Evolutionary conservation across 1,140 invertebrate genomes (phyloP), one percentile per base, ranked within the genome.

Genomic region (Agraylea sexmaculata): DNA sequence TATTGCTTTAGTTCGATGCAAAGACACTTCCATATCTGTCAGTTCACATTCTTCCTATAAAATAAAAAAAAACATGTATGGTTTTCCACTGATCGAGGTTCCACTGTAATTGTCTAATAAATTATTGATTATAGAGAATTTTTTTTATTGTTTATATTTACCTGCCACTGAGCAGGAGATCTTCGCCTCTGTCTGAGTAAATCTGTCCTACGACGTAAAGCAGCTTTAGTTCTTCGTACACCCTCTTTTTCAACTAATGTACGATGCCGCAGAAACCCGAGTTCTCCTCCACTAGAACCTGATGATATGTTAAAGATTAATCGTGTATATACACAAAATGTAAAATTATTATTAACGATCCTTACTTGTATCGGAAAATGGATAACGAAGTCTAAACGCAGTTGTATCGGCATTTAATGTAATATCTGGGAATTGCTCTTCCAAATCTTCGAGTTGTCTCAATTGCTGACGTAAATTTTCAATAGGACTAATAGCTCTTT

Each of bases 251-350:
- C 83, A 13, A 84, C 65, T 39, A 84, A 73, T 12, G 84, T 82
- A 28, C 82, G 71, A 52, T 86, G 81, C 29, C 80, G 69, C 47
- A 85, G 83, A 61, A 85, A 86, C 52, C 84, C 81, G 44, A 86
- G 55, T 50, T 85, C 83, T 3, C 80, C 79, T 34, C 66, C 69
- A 15, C 56, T 54, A 23, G 57, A 57, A 27, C 48, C 39, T 25
- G 23, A 18, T 20, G 19, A 33, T 5, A 32, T 15, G 32, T 34
- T 42, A 3, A 23, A 15, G 13, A n/a, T 11, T 7, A 16, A 8
- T 37, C 13, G 6, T 20, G 33, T 13, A 16, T 16, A 6, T 5
- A 21, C 19, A 35, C 10, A 37, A 37, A 11, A 10, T 32, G 16
- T 6, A 37, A 12, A 8, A 8, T 12, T 2, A 3, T 33, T 2